Evolutionary conservation across 2,888 invertebrate species (phyloP).

Genomic region (Allolobophora icterica): DNA sequence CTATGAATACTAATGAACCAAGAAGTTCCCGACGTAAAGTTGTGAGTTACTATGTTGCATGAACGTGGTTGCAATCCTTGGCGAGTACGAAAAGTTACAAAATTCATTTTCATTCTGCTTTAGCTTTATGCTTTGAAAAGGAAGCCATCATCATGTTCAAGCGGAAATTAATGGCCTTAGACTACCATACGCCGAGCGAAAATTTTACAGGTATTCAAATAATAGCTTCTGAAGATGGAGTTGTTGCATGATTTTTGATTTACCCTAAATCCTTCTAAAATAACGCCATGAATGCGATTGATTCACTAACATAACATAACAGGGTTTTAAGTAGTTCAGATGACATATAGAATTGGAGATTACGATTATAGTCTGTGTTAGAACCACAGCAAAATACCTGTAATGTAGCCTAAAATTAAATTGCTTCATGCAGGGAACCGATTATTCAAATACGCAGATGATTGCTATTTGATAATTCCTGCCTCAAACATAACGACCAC

Average conservation of each 20-base stretch:
- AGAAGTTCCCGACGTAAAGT: background rate
- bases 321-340: too few species aligned
- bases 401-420: too few species aligned
- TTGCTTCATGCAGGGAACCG: too few species aligned
- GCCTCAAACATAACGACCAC: too few species aligned
- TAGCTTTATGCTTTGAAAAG: background rate
- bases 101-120: background rate
- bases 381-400: too few species aligned
- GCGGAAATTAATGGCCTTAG: constrained; percentile 40
- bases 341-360: too few species aligned
- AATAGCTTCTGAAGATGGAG: background rate
- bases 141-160: constrained; percentile 36
- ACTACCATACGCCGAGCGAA: constrained; percentile 35
- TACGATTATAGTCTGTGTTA: too few species aligned
- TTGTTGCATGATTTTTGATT: background rate
- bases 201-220: constrained; percentile 9
- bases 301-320: too few species aligned
- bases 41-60: background rate
- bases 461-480: too few species aligned
- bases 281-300: background rate
- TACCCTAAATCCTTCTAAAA: background rate
- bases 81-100: background rate
- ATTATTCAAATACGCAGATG: too few species aligned
- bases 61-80: background rate
- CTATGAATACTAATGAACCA: background rate